phyloP scores from a whole-genome alignment of 2,888 invertebrate genomes.

The Andrena chrysosceles region DNA sequence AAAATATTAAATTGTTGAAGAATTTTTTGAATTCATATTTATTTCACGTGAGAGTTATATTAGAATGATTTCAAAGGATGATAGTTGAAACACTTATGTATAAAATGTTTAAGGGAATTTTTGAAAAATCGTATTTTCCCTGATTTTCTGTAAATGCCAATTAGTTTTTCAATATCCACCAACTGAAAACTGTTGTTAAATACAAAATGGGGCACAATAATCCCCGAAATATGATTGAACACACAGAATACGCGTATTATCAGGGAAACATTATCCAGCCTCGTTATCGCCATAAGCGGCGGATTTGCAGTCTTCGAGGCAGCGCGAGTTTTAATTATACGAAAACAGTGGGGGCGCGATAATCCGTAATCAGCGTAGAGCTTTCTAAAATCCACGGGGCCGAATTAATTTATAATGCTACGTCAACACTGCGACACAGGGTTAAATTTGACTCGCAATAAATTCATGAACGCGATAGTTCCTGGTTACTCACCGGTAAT shows the following conservation, averaged over 20 bases:
- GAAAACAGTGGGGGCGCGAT: slow-evolving; percentile 46
- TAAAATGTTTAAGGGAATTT: too few species aligned
- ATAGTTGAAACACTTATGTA: too few species aligned
- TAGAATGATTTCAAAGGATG: too few species aligned
- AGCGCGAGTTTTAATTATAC: slow-evolving; percentile 61
- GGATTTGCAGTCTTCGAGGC: slow-evolving; percentile 46
- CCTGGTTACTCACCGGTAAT: slow-evolving; percentile 44
- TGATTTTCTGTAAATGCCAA: too few species aligned
- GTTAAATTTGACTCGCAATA: slow-evolving; percentile 60
- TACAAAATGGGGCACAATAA: slow-evolving; percentile 3
- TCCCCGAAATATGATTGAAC: slow-evolving; percentile 30
- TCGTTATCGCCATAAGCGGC: slow-evolving; percentile 36
- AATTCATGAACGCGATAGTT: slow-evolving; percentile 58
- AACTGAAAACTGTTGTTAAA: not conserved
- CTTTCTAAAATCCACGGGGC: slow-evolving; percentile 53
- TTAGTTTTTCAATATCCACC: too few species aligned
- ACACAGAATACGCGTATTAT: slow-evolving; percentile 20
- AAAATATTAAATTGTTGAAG: too few species aligned
- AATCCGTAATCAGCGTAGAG: slow-evolving; percentile 47
- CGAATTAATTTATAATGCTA: slow-evolving; percentile 67
- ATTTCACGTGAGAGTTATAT: too few species aligned
- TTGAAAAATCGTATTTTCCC: too few species aligned
- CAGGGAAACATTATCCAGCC: not conserved
- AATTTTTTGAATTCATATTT: too few species aligned
- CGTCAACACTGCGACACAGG: slow-evolving; percentile 49